phyloP scores from a whole-genome alignment of 2,797 vertebrate species.

The Gymnothorax javanicus region DNA sequence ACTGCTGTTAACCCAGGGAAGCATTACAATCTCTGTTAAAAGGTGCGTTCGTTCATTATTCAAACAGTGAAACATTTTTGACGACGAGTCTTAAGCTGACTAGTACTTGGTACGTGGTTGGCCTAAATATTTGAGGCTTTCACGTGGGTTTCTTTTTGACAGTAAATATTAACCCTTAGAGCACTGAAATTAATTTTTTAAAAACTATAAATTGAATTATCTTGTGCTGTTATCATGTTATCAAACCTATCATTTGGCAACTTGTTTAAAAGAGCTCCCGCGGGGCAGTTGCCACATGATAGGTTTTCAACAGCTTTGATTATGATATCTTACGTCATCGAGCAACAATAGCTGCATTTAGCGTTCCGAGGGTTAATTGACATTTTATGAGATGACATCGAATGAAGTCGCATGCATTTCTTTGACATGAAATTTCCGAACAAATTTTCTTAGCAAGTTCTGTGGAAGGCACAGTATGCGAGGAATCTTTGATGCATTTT shows the following conservation, averaged over 20 bases:
- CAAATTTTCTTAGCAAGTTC: background rate
- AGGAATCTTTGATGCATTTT: background rate
- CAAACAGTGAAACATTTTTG: background rate
- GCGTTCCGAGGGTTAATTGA: background rate
- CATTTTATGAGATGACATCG: background rate
- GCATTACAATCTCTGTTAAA: background rate
- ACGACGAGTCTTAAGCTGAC: background rate
- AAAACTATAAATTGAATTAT: too few relatives aligned
- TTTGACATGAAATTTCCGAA: background rate
- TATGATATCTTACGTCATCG: too few relatives aligned
- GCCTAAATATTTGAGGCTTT: background rate
- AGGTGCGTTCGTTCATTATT: conserved; percentile 6
- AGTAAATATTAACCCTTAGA: too few relatives aligned
- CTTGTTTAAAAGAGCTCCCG: too few relatives aligned
- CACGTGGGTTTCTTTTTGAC: background rate
- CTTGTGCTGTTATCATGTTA: too few relatives aligned
- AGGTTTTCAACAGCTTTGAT: too few relatives aligned
- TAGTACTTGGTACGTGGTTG: background rate
- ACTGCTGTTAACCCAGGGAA: background rate
- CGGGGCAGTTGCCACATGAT: too few relatives aligned
- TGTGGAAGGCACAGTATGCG: background rate
- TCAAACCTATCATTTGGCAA: too few relatives aligned
- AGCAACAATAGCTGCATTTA: too few relatives aligned
- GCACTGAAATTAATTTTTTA: too few relatives aligned
- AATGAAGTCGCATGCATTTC: background rate